These are phyloP conservation scores for Laticauda colubrina DNA, from an alignment of 2,113 vertebrate genomes.

Conservation along the genomic window DNA sequence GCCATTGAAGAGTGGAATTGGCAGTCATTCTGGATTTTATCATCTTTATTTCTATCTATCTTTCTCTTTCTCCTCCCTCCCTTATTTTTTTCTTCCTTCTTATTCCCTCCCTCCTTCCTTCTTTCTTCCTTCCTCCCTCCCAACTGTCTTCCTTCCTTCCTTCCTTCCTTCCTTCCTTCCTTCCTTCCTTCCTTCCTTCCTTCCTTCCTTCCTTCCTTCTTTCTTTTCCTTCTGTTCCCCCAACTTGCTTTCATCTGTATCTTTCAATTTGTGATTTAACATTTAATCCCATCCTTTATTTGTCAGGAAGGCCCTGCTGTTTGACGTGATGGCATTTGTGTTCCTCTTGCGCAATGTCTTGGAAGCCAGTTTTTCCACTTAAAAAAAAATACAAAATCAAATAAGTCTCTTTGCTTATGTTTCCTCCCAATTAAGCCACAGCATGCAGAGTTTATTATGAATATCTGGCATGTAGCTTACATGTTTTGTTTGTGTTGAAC, in stretches of 20 bases:
- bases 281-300: neutral
- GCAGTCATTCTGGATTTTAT: constrained; percentile 11
- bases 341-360: constrained; percentile 1
- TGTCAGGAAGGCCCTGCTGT: neutral
- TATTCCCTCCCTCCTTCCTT: too few species aligned
- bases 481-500: constrained; percentile 16
- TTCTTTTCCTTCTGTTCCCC: too few species aligned
- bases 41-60: neutral
- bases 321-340: neutral
- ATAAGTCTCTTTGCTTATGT: neutral
- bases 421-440: constrained; percentile 17
- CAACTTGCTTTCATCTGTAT: neutral
- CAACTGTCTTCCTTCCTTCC: neutral
- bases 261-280: neutral
- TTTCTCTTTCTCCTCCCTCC: neutral
- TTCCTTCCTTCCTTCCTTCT: too few species aligned
- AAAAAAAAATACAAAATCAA: neutral
- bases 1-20: neutral
- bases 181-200: too few species aligned
- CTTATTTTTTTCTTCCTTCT: neutral
- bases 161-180: too few species aligned
- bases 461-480: neutral
- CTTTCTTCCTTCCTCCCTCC: neutral
- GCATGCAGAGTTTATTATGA: constrained; percentile 20
- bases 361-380: constrained; percentile 4